These are phyloP conservation scores for Zygaena filipendulae DNA, from an alignment of 2,888 invertebrate genomes.

Conservation along the genomic window DNA sequence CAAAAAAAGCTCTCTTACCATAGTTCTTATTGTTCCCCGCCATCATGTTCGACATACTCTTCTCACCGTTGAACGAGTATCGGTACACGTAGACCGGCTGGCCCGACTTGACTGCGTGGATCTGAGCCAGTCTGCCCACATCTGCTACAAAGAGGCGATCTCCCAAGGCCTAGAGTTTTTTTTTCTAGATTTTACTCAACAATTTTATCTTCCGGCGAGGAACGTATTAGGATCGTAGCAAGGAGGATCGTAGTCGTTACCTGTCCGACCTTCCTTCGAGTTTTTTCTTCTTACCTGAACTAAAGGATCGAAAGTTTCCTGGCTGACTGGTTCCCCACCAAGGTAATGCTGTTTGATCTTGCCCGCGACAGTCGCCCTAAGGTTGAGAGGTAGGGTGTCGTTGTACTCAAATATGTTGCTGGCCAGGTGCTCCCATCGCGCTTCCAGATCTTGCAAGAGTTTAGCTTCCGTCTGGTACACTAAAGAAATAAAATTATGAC, in stretches of 20 bases:
- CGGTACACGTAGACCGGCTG: constrained; percentile 74
- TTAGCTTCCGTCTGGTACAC: constrained; percentile 41
- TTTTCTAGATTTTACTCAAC: no score
- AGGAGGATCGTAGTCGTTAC: background rate
- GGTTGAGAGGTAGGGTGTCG: constrained; percentile 57
- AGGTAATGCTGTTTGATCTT: constrained; percentile 69
- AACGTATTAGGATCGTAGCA: background rate
- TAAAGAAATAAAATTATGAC: constrained; percentile 19
- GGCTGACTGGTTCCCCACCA: constrained; percentile 53
- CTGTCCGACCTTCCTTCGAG: no score
- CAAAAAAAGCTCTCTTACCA: no score
- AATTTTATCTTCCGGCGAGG: no score
- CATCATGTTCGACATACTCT: constrained; percentile 67
- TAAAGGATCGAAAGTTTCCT: constrained; percentile 43
- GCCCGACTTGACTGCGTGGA: constrained; percentile 64
- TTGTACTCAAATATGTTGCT: constrained; percentile 72
- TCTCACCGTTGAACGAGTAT: constrained; percentile 70
- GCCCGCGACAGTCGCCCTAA: constrained; percentile 48
- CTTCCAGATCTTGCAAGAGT: constrained; percentile 58
- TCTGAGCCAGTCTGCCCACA: constrained; percentile 67
- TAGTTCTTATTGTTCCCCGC: constrained; percentile 61
- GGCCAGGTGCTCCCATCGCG: constrained; percentile 70
- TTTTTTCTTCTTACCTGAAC: constrained; percentile 50
- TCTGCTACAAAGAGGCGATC: constrained; percentile 73
- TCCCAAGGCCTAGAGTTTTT: constrained; percentile 71